Conservation (phyloP, 2,113 vertebrate genomes). For the Malurus melanocephalus region DNA sequence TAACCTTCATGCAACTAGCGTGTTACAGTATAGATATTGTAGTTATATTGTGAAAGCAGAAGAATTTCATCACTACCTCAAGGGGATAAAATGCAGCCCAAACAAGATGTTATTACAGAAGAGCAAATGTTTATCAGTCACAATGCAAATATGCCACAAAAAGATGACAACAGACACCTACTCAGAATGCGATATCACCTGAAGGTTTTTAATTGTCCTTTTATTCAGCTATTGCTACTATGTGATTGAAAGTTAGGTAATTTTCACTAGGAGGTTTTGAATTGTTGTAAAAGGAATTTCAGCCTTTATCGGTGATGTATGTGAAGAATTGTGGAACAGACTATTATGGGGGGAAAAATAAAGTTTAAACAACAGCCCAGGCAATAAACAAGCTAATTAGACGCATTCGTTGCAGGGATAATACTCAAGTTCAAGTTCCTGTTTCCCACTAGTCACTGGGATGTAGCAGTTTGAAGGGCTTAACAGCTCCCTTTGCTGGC, state of each 20-base stretch:
- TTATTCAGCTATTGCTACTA: neutral
- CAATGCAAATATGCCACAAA: neutral
- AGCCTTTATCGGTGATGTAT: neutral
- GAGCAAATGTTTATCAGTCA: neutral
- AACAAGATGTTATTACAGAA: neutral
- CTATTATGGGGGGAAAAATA: accelerated
- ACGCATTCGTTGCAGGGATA: neutral
- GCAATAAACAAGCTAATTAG: neutral
- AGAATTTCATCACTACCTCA: neutral
- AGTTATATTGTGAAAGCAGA: neutral
- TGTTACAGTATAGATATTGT: neutral
- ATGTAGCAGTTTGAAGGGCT: neutral
- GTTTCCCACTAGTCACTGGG: neutral
- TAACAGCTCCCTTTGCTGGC: conserved; percentile 54
- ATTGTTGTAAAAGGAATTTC: neutral
- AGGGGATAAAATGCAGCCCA: neutral
- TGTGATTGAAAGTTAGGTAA: neutral
- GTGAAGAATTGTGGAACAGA: neutral
- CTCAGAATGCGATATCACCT: neutral
- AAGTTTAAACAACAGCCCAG: neutral
- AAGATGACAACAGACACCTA: neutral
- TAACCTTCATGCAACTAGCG: neutral
- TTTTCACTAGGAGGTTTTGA: neutral
- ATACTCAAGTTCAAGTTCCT: neutral
- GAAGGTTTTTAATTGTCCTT: neutral